These are phyloP conservation scores for Myodes glareolus DNA, from an alignment of 2,113 vertebrate genomes.

Conservation along the genomic window DNA sequence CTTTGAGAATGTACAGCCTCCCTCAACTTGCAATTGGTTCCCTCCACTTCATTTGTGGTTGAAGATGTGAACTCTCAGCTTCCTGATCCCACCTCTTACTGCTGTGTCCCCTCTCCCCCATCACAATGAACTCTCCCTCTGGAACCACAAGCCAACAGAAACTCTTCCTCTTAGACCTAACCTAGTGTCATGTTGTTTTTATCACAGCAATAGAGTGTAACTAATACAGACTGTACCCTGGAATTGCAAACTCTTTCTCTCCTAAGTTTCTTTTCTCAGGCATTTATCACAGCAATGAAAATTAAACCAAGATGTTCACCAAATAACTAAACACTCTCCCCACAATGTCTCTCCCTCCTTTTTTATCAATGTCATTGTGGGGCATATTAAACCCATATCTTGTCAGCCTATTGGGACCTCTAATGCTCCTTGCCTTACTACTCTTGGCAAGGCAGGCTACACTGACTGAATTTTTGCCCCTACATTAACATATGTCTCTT, in stretches of 20 bases:
- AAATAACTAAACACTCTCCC: not conserved
- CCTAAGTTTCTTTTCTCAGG: not conserved
- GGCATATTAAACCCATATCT: not conserved
- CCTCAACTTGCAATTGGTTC: not conserved
- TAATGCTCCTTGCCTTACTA: not conserved
- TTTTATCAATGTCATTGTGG: not conserved
- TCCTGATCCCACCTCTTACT: not conserved
- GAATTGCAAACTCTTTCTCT: too few relatives aligned
- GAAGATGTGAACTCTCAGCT: not conserved
- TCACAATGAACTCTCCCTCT: not conserved
- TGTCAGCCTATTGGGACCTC: not conserved
- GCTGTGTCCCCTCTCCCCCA: not conserved
- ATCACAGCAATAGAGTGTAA: not conserved
- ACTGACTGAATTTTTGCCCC: not conserved
- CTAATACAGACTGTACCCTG: not conserved
- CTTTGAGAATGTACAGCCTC: not conserved
- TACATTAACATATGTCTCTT: not conserved
- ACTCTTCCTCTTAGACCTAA: not conserved
- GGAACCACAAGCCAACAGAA: not conserved
- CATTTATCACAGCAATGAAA: not conserved
- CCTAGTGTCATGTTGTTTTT: not conserved
- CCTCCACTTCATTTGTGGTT: not conserved
- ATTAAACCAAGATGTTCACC: not conserved
- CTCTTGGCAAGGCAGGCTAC: not conserved
- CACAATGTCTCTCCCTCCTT: not conserved